Conservation (phyloP, 2,888 invertebrate species). For the Sphecodes monilicornis region DNA sequence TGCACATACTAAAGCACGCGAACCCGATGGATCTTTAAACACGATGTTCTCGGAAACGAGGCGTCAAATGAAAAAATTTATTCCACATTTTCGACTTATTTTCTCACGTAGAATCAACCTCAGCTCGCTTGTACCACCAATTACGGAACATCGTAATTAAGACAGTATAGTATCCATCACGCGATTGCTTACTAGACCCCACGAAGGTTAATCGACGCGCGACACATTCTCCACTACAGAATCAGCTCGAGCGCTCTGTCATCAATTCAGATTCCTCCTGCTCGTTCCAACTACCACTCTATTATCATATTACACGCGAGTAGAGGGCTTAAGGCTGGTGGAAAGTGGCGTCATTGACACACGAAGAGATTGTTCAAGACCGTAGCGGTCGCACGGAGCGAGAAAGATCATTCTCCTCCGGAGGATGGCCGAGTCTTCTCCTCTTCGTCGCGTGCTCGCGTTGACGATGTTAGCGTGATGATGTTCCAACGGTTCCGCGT, state of each 20-base stretch:
- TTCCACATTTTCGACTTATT: too few species aligned
- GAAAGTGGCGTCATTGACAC: background rate
- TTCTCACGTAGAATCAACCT: too few species aligned
- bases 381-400: background rate
- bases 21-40: too few species aligned
- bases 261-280: background rate
- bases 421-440: background rate
- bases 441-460: slow-evolving; percentile 10
- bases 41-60: too few species aligned
- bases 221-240: background rate
- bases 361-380: background rate
- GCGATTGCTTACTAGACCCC: background rate
- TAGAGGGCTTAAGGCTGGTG: background rate
- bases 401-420: background rate
- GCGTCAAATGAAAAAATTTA: too few species aligned
- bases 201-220: slow-evolving; percentile 3
- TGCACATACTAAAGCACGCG: too few species aligned
- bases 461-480: slow-evolving; percentile 16
- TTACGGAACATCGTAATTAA: too few species aligned
- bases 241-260: background rate
- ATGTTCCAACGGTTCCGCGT: slow-evolving; percentile 39
- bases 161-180: background rate
- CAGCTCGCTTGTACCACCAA: too few species aligned
- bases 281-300: background rate
- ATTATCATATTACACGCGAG: background rate